Conservation (phyloP, 2,113 vertebrate genomes). For the Bostrychus sinensis region DNA sequence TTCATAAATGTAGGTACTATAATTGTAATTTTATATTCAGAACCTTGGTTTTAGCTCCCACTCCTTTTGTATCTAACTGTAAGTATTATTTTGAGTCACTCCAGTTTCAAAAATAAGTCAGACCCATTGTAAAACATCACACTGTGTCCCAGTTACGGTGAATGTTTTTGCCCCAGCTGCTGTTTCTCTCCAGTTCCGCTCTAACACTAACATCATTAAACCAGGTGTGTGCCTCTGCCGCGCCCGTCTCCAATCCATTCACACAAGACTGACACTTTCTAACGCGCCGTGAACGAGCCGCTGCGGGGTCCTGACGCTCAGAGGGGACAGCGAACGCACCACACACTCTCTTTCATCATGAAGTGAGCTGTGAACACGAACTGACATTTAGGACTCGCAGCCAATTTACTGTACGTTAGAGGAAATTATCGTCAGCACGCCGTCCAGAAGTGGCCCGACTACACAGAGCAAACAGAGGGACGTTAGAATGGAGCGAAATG, state of each 20-base stretch:
- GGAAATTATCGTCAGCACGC: not conserved
- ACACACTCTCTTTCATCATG: conserved; percentile 48
- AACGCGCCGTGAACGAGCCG: conserved; percentile 1
- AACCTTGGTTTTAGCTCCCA: too few species aligned
- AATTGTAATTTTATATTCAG: too few species aligned
- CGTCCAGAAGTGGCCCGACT: not conserved
- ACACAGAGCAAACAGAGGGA: not conserved
- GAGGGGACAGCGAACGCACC: not conserved
- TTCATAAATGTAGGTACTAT: too few species aligned
- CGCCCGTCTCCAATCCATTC: conserved; percentile 1
- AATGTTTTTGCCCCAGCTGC: too few species aligned
- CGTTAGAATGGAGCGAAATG: not conserved
- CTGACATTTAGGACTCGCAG: conserved; percentile 40
- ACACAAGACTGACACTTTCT: not conserved
- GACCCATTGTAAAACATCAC: too few species aligned
- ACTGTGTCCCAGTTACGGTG: too few species aligned
- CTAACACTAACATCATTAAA: not conserved
- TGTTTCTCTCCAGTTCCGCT: not conserved
- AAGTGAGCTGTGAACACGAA: conserved; percentile 41
- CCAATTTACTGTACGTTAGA: conserved; percentile 7
- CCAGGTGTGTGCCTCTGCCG: conserved; percentile 3
- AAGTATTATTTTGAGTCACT: too few species aligned
- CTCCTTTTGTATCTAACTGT: too few species aligned
- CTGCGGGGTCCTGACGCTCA: not conserved
- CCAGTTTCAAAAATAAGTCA: too few species aligned